Evolutionary conservation across 1,140 invertebrate genomes (phyloP), one percentile per base, ranked within the genome.

Genomic region (Teleogryllus occipitalis): DNA sequence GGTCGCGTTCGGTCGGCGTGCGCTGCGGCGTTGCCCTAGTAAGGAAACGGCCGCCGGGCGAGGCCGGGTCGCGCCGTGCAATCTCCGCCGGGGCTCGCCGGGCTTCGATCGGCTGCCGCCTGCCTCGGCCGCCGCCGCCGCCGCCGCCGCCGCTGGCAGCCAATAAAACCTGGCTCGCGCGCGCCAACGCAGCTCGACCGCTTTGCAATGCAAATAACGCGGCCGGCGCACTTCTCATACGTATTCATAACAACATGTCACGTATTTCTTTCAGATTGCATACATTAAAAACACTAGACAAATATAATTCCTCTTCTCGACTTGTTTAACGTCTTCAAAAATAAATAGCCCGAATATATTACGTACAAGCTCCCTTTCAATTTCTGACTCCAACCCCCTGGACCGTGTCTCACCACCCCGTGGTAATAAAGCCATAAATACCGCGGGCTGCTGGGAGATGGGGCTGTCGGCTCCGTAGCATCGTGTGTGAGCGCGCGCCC

Each of bases 311-410:
- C 54, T 18, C 54, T 65, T 18, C 54, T 18, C 54, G 54, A 65
- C 54, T 65, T 65, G 54, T 65, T 65, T 65, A 65, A 65, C 54
- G 54, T 65, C 54, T 65, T 65, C 54, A 65, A 65, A 65, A 65
- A 65, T 65, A 65, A 65, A 65, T 65, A 65, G 54, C 54, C 54
- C 54, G 54, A 65, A 65, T 65, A 65, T 65, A 65, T 18, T 65
- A 18, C 54, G 18, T 65, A 65, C 54, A 2, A 65, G 54, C 54
- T 65, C 54, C 18, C 54, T 65, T 65, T 65, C 54, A 65, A 65
- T 65, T 65, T 65, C 18, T 7, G 18, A 65, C 2, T 65, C 54
- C 54, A 65, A 65, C 54, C 54, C 54, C 54, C 54, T 39, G 27
- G 54, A 3, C 7, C 54, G 54, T 7, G 54, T 65, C 54, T 65